Percentiles rank a stretch among this genome's conserved stretches.
Conservation (phyloP, 2,797 vertebrate species). For the Coregonus sp. region DNA sequence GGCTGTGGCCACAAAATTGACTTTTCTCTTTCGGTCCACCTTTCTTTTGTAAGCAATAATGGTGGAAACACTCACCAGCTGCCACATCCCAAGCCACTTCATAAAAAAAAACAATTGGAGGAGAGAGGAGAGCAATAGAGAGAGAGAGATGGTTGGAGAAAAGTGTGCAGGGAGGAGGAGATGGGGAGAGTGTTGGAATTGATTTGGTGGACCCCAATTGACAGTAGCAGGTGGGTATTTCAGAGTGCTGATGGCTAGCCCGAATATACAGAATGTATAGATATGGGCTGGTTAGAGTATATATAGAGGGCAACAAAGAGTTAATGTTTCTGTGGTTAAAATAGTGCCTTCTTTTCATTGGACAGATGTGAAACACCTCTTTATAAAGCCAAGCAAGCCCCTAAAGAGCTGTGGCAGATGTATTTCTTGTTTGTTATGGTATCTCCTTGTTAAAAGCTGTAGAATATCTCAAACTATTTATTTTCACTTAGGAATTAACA, state of each 20-base stretch:
- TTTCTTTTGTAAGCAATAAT: slow-evolving; percentile 41
- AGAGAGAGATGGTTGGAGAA: neutral
- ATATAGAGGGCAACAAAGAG: neutral
- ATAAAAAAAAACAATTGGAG: slow-evolving; percentile 42
- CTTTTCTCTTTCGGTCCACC: slow-evolving; percentile 15
- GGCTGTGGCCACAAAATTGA: slow-evolving; percentile 38
- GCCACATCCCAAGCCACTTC: slow-evolving; percentile 34
- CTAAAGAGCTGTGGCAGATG: no score
- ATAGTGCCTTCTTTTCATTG: neutral
- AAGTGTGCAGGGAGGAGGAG: neutral
- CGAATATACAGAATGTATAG: slow-evolving; percentile 13
- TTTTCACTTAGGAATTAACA: no score
- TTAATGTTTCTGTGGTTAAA: neutral
- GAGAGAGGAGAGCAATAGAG: slow-evolving; percentile 17
- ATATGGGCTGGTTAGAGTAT: neutral
- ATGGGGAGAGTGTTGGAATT: slow-evolving; percentile 20
- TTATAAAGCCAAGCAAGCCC: no score
- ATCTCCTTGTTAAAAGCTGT: no score
- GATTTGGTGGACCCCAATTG: slow-evolving; percentile 28
- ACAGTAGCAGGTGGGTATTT: slow-evolving; percentile 25
- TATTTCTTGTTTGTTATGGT: no score
- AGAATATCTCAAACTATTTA: no score
- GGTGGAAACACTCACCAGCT: slow-evolving; percentile 28
- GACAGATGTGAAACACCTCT: neutral
- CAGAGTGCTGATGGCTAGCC: slow-evolving; percentile 17